Evolutionary conservation across 2,113 vertebrate genomes (phyloP).

Genomic region (Oceanites oceanicus): DNA sequence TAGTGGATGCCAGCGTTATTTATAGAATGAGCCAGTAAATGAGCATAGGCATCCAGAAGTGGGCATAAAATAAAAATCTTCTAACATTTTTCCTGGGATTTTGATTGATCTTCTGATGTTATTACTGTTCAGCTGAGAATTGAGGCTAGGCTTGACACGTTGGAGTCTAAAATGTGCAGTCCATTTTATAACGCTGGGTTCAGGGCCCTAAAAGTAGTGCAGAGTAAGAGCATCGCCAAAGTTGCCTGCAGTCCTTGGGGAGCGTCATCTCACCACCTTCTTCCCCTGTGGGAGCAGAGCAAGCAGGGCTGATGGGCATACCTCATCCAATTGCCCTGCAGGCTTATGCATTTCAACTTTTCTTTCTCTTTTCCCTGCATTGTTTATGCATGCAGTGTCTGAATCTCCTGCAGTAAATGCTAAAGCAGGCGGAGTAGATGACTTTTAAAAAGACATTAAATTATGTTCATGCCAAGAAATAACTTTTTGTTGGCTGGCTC

Average conservation of each 20-base stretch:
- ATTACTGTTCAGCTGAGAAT: background rate
- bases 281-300: background rate
- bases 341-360: background rate
- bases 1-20: background rate
- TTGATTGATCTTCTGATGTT: background rate
- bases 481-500: conserved; percentile 28
- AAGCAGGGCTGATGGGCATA: background rate
- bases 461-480: conserved; percentile 11
- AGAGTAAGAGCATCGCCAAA: background rate
- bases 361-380: background rate
- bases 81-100: fast-evolving
- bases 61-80: background rate
- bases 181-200: background rate
- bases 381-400: background rate
- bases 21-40: background rate
- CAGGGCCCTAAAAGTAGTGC: background rate
- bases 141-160: background rate
- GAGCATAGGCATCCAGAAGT: background rate
- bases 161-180: background rate
- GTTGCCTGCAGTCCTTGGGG: background rate
- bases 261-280: background rate
- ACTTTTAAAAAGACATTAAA: background rate
- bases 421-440: background rate
- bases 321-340: background rate
- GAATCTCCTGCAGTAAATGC: background rate